Conservation (phyloP, 2,888 invertebrate genomes). For the Clistopyga incitator region DNA sequence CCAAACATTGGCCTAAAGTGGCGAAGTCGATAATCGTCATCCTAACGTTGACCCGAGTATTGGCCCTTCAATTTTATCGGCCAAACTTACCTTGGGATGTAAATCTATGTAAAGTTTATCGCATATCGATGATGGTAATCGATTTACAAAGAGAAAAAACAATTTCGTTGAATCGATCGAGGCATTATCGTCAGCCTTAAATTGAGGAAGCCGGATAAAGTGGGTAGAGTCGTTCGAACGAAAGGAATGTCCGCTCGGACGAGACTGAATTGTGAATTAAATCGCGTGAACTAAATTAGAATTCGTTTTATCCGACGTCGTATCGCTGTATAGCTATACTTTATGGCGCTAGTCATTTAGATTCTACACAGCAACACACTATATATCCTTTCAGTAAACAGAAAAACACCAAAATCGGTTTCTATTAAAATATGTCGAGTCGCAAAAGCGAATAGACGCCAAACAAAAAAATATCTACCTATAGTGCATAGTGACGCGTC, state of each 20-base stretch:
- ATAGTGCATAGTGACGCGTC: not conserved
- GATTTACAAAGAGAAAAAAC: not conserved
- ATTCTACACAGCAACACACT: not conserved
- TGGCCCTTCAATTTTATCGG: too few relatives aligned
- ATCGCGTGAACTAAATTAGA: slow-evolving; percentile 44
- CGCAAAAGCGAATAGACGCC: not conserved
- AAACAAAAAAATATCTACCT: slow-evolving; percentile 11
- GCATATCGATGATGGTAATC: not conserved
- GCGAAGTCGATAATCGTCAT: too few relatives aligned
- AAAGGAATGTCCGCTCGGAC: slow-evolving; percentile 30
- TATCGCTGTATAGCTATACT: not conserved
- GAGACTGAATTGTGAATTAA: slow-evolving; percentile 47
- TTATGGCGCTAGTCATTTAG: not conserved
- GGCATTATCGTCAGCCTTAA: not conserved
- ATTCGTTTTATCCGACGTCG: slow-evolving; percentile 31
- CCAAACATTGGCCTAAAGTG: too few relatives aligned
- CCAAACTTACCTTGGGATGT: not conserved
- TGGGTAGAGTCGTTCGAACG: not conserved
- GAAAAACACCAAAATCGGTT: too few relatives aligned
- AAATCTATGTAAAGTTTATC: not conserved
- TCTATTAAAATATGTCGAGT: not conserved
- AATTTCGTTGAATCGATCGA: not conserved
- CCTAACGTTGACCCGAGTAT: too few relatives aligned
- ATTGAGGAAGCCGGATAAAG: not conserved
- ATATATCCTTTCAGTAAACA: too few relatives aligned